A percentile compares a stretch with the other conserved stretches of the same genome.
Evolutionary conservation across 2,113 vertebrate genomes (phyloP).

Genomic region (Semnornis frantzii): DNA sequence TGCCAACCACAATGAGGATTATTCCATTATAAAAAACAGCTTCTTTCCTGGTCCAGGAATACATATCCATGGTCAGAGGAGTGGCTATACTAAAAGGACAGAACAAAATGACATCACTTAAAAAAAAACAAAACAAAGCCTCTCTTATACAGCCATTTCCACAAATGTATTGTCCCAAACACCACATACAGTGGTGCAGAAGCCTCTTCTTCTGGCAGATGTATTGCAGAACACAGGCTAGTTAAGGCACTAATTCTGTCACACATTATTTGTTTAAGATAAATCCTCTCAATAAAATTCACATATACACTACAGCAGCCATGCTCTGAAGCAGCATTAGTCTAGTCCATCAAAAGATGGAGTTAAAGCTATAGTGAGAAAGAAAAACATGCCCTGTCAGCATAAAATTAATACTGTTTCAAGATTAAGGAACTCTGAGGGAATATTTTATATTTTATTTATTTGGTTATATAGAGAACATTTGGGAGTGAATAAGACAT

Average conservation of each 20-base stretch:
- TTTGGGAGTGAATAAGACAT: not conserved
- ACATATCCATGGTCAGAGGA: slow-evolving; percentile 98
- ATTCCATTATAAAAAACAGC: slow-evolving; percentile 93
- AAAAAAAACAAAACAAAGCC: not conserved
- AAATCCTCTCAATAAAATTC: not conserved
- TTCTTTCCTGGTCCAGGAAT: slow-evolving; percentile 90
- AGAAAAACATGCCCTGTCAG: not conserved
- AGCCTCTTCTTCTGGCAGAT: not conserved
- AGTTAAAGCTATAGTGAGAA: not conserved
- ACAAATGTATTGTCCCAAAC: not conserved
- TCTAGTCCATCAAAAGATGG: not conserved
- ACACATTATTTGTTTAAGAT: not conserved
- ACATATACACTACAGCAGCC: not conserved
- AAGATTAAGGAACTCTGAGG: not conserved
- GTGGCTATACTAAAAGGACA: slow-evolving; percentile 84
- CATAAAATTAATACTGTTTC: not conserved
- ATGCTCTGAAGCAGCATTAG: not conserved
- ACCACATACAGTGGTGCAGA: not conserved
- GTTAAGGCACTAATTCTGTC: not conserved
- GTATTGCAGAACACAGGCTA: not conserved
- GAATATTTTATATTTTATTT: not conserved
- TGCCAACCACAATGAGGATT: slow-evolving; percentile 88
- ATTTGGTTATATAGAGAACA: not conserved
- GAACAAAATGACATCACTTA: not conserved
- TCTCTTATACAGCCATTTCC: not conserved